Percentiles rank a stretch among this genome's conserved stretches.
phyloP scores from a whole-genome alignment of 2,888 invertebrate species.

The Cephonodes hylas region DNA sequence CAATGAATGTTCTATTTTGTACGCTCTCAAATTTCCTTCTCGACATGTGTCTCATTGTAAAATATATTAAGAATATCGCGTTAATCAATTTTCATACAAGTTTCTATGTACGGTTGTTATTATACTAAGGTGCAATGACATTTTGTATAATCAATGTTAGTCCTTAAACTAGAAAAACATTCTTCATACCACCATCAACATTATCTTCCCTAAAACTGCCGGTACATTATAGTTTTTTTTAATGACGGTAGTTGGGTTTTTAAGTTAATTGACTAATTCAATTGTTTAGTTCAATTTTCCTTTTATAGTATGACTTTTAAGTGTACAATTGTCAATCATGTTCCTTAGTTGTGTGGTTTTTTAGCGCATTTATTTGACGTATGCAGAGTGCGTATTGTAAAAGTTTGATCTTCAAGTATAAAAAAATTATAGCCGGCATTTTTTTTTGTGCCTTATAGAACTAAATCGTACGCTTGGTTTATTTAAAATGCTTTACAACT shows the following conservation, averaged over 20 bases:
- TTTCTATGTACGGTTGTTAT: background rate
- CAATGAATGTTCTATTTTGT: background rate
- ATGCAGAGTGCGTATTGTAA: background rate
- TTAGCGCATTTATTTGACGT: background rate
- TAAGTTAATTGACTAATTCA: too few species aligned
- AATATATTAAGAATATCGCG: background rate
- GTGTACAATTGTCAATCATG: background rate
- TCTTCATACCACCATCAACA: too few species aligned
- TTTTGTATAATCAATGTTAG: too few species aligned
- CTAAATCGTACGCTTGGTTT: too few species aligned
- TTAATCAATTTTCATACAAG: background rate
- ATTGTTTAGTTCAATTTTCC: too few species aligned
- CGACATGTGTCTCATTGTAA: background rate
- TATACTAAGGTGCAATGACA: background rate
- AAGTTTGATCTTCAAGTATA: background rate
- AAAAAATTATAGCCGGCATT: background rate
- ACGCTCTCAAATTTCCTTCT: background rate
- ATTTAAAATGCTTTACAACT: too few species aligned
- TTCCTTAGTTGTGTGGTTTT: background rate
- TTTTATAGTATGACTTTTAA: too few species aligned
- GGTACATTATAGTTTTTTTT: too few species aligned
- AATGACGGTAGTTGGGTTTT: too few species aligned
- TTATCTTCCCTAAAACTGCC: background rate
- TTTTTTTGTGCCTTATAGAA: too few species aligned
- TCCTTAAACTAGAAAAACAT: too few species aligned